These are phyloP conservation scores for Neoscelio sp. DNA, from an alignment of 2,888 invertebrate species.

Conservation along the genomic window DNA sequence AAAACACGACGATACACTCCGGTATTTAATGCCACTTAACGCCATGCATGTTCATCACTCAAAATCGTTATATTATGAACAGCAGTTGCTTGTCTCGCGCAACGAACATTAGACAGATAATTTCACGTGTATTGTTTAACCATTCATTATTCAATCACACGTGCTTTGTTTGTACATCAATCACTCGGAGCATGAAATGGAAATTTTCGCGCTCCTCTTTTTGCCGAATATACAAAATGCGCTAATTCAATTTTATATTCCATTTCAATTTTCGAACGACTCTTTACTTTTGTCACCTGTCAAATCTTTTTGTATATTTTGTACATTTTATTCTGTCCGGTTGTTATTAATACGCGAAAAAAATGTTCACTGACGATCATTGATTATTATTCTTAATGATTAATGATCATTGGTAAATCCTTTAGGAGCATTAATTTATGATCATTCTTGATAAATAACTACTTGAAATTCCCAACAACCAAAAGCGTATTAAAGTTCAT, in stretches of 20 bases:
- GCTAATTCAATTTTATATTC: slow-evolving; percentile 11
- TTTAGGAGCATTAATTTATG: too few relatives aligned
- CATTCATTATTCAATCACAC: slow-evolving; percentile 47
- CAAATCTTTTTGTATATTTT: too few relatives aligned
- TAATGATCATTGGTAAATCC: too few relatives aligned
- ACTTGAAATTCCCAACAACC: too few relatives aligned
- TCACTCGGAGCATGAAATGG: slow-evolving; percentile 26
- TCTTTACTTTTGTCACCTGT: too few relatives aligned
- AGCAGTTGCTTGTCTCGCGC: slow-evolving; percentile 36
- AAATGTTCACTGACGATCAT: too few relatives aligned
- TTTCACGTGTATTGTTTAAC: slow-evolving; percentile 32
- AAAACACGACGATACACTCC: slow-evolving; percentile 29
- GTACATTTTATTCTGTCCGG: too few relatives aligned
- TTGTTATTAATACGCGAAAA: too few relatives aligned
- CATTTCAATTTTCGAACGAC: too few relatives aligned
- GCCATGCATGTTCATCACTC: slow-evolving; percentile 8
- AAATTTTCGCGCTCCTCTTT: background rate
- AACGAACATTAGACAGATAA: slow-evolving; percentile 48
- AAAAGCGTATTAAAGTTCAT: too few relatives aligned
- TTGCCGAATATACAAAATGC: slow-evolving; percentile 5
- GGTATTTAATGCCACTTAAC: slow-evolving; percentile 32
- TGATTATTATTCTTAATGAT: too few relatives aligned
- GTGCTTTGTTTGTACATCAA: slow-evolving; percentile 46
- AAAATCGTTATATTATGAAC: slow-evolving; percentile 33
- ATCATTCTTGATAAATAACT: too few relatives aligned